A percentile compares a stretch with the other conserved stretches of the same genome.
phyloP scores from a whole-genome alignment of 2,797 vertebrate genomes.

The Heterohyrax brucei region DNA sequence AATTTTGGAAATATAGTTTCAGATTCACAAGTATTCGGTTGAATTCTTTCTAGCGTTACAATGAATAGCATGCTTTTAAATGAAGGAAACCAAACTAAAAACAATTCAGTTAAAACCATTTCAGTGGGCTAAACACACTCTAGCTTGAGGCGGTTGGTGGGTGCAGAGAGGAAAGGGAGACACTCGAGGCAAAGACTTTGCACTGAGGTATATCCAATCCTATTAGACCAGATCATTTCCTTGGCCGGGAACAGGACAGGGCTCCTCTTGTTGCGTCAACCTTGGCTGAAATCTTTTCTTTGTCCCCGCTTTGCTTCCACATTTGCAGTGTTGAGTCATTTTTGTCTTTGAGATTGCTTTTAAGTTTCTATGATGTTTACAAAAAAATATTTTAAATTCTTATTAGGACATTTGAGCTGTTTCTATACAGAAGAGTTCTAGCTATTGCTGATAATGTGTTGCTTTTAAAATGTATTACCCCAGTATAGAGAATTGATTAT shows the following conservation, averaged over 20 bases:
- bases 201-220: slow-evolving; percentile 88
- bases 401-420: not conserved
- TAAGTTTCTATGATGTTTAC: not conserved
- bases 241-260: slow-evolving; percentile 83
- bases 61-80: slow-evolving; percentile 56
- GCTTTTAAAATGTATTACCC: not conserved
- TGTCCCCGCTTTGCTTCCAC: slow-evolving; percentile 60
- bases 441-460: not conserved
- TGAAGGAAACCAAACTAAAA: slow-evolving; percentile 55
- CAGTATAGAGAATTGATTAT: slow-evolving; percentile 6
- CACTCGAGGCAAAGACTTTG: slow-evolving; percentile 69
- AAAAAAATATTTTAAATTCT: not conserved
- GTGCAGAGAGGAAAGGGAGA: slow-evolving; percentile 71
- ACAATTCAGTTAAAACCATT: not conserved
- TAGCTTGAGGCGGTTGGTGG: slow-evolving; percentile 60
- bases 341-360: slow-evolving; percentile 57
- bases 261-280: slow-evolving; percentile 69
- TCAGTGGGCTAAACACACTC: slow-evolving; percentile 74
- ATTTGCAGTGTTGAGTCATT: slow-evolving; percentile 24
- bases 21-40: slow-evolving; percentile 1
- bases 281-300: slow-evolving; percentile 46
- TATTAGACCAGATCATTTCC: slow-evolving; percentile 88
- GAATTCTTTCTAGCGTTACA: slow-evolving; percentile 12
- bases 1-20: slow-evolving; percentile 14
- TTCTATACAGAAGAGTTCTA: slow-evolving; percentile 23